A percentile compares a stretch with the other conserved stretches of the same genome.
Conservation (phyloP, 2,888 invertebrate species). For the Pterobdella sp. region DNA sequence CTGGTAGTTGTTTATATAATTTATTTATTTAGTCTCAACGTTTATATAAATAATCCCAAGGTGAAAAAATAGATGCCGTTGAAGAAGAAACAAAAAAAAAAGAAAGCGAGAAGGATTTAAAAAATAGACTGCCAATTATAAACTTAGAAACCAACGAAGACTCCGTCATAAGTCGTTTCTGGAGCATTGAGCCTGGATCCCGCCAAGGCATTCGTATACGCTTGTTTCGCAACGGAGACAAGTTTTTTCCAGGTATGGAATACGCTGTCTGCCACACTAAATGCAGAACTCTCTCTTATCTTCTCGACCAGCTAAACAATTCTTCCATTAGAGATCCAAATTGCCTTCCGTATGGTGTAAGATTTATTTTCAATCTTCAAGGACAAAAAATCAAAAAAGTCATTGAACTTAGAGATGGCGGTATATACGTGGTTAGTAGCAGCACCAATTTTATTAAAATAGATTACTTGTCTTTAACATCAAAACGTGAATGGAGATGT, state of each 20-base stretch:
- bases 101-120: too few relatives aligned
- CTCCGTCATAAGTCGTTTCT: conserved; percentile 4
- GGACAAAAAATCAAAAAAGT: conserved; percentile 1
- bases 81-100: not conserved
- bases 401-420: conserved; percentile 15
- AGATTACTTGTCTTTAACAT: not conserved
- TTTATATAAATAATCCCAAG: not conserved
- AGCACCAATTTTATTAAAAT: not conserved
- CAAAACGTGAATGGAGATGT: not conserved
- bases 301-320: conserved; percentile 11
- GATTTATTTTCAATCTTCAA: conserved; percentile 8
- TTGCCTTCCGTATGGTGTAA: conserved; percentile 19
- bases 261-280: conserved; percentile 15
- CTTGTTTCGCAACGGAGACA: conserved; percentile 12
- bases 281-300: conserved; percentile 6
- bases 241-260: conserved; percentile 20
- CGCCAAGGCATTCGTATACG: not conserved
- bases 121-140: not conserved
- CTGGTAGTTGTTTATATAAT: too few relatives aligned
- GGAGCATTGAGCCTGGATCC: conserved; percentile 2
- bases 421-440: conserved; percentile 24
- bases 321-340: conserved; percentile 7
- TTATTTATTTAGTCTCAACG: not conserved
- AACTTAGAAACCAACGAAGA: conserved; percentile 9
- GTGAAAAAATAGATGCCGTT: not conserved